Percentiles rank a stretch among this genome's conserved stretches.
phyloP scores from a whole-genome alignment of 2,888 invertebrate genomes.

The Piscicola geometra region DNA sequence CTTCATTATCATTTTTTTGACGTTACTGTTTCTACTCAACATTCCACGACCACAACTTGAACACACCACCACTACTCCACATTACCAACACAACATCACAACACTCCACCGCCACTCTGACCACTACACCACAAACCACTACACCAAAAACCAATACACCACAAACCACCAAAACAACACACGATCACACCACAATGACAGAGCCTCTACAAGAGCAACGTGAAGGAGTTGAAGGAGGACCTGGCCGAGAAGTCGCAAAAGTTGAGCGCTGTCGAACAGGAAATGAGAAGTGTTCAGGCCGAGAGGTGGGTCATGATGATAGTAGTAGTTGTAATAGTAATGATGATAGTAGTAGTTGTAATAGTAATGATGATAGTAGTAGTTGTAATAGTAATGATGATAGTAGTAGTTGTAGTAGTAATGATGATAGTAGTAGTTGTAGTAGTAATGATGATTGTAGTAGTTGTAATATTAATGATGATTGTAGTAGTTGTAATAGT shows the following conservation, averaged over 20 bases:
- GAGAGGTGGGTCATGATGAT: slow-evolving; percentile 64
- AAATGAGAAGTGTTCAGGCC: slow-evolving; percentile 78
- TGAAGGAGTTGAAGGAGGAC: slow-evolving; percentile 82
- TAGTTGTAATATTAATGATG: background rate
- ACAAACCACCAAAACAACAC: too few relatives aligned
- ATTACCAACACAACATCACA: too few relatives aligned
- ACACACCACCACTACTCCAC: too few relatives aligned
- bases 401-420: background rate
- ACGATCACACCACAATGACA: too few relatives aligned
- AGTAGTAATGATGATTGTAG: background rate
- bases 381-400: background rate
- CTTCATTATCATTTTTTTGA: too few relatives aligned
- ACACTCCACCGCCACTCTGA: too few relatives aligned
- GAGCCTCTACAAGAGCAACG: slow-evolving; percentile 88
- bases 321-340: background rate
- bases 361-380: background rate
- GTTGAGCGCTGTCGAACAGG: slow-evolving; percentile 56
- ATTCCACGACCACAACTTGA: too few relatives aligned
- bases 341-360: too few relatives aligned
- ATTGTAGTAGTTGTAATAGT: background rate
- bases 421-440: background rate
- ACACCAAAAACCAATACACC: too few relatives aligned
- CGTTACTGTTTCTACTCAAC: too few relatives aligned
- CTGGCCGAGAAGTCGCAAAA: slow-evolving; percentile 71
- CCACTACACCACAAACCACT: too few relatives aligned